Conservation (phyloP, 2,113 vertebrate species). For the Hydropotes inermis region DNA sequence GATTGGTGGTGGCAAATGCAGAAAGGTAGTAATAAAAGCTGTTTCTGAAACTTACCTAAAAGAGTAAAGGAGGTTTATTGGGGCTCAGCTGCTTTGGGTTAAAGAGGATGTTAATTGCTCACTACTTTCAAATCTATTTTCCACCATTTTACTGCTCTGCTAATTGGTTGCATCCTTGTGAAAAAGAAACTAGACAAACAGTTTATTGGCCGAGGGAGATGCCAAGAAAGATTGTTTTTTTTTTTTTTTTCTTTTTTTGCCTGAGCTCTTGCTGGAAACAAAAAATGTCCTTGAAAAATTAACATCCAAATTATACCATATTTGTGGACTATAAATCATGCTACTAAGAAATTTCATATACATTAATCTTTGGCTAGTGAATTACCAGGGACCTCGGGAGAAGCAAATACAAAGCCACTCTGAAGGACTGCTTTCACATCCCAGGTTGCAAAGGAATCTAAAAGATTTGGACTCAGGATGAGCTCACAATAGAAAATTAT, state of each 20-base stretch:
- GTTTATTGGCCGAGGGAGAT: neutral
- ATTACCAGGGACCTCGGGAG: neutral
- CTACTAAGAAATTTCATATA: neutral
- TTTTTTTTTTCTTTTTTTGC: neutral
- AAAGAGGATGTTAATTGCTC: neutral
- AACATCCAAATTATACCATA: neutral
- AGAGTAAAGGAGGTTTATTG: neutral
- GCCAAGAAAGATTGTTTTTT: neutral
- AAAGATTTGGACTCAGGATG: neutral
- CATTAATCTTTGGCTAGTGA: neutral
- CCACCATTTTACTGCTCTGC: neutral
- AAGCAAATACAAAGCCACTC: neutral
- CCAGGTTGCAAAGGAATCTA: neutral
- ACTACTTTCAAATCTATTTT: neutral
- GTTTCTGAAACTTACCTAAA: neutral
- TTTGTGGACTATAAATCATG: neutral
- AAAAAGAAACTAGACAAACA: slow-evolving; percentile 3
- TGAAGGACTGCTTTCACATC: neutral
- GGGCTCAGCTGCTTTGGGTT: neutral
- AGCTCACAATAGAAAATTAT: neutral
- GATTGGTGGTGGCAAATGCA: neutral
- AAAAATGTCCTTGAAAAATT: neutral
- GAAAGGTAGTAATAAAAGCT: neutral
- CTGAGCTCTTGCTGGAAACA: neutral
- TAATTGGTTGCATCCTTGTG: neutral